Base-by-base conservation (phyloP, 30 jellyfish, hydroid and myxozoan genomes). In the Hydractinia echinata region DNA sequence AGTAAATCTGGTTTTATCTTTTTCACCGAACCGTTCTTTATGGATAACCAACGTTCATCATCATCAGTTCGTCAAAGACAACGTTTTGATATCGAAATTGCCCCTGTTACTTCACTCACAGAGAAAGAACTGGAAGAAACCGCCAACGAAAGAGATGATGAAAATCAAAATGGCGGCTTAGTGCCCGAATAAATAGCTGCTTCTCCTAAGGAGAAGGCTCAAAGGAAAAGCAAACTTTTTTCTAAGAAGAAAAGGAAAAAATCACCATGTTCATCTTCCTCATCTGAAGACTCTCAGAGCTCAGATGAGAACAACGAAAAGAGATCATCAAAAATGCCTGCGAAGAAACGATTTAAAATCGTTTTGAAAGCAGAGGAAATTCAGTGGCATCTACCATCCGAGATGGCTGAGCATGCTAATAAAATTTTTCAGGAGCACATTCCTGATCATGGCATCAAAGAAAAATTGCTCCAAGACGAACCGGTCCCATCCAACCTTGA, bases 401-500 rank as follows among this genome's bases (percentile, higher is more conserved):
- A 58, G 15, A 13, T 58, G 3, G 69, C 15, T 11, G 19, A 58
- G 19, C 15, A 58, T 58, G 69, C 19, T 3, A 58, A 58, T 58
- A 16, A 58, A 16, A 11, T 11, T 58, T 58, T 58, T n/a, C 13
- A 56, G 68, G n/a, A 56, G 68, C 68, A 56, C n/a, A 56, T 56
- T 56, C 68, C 68, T 56, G 68, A 56, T 56, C 13, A 10, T 9
- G 68, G 13, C 68, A 56, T 56, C 68, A 56, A 56, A 56, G 68
- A 56, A 56, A 10, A 56, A 56, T 56, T 56, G 68, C 68, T 56
- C 10, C 10, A 56, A 10, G 68, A 56, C n/a, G 10, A 9, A 56
- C 68, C 68, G n/a, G n/a, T n/a, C 10, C 68, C 68, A 9, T 56
- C 68, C 68, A 56, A 56, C 68, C n/a, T 56, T 9, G n/a, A 56